phyloP scores from a whole-genome alignment of 2,888 invertebrate genomes.

The Aleiodes leptofemur region DNA sequence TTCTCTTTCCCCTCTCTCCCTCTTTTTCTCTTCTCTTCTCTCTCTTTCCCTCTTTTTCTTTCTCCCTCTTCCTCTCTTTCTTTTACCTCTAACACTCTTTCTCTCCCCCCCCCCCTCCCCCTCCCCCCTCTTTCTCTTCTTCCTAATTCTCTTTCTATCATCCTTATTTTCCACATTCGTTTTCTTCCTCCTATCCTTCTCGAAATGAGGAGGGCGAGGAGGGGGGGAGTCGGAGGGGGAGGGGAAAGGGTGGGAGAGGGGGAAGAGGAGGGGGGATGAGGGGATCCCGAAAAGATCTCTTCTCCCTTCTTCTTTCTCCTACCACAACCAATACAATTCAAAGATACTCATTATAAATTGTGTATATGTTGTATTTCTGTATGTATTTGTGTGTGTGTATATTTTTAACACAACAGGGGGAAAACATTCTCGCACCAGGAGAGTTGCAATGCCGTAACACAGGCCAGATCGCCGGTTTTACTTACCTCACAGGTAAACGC shows the following conservation, averaged over 20 bases:
- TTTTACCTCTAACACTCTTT: too few relatives aligned
- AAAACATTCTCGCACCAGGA: constrained; percentile 48
- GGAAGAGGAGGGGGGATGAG: neutral
- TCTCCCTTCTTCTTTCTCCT: constrained; percentile 42
- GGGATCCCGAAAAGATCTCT: constrained; percentile 36
- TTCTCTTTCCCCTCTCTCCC: too few relatives aligned
- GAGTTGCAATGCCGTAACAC: constrained; percentile 74
- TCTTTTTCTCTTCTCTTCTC: too few relatives aligned
- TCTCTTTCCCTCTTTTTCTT: neutral
- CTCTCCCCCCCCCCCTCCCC: neutral
- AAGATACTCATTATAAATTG: neutral
- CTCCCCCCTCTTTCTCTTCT: neutral
- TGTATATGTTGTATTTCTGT: constrained; percentile 28
- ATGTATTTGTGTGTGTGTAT: constrained; percentile 40
- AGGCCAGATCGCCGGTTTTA: constrained; percentile 68
- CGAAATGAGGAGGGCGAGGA: neutral
- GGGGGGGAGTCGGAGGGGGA: too few relatives aligned
- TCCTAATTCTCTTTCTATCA: constrained; percentile 11
- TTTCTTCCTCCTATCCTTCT: constrained; percentile 32
- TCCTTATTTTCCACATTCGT: constrained; percentile 35
- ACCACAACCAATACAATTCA: constrained; percentile 11
- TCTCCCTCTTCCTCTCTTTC: constrained; percentile 16
- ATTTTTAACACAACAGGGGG: constrained; percentile 25
- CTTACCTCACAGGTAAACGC: constrained; percentile 74
- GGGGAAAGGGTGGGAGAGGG: too few relatives aligned